Evolutionary conservation across 2,888 invertebrate species (phyloP).

Genomic region (Chrysolina haemoptera): DNA sequence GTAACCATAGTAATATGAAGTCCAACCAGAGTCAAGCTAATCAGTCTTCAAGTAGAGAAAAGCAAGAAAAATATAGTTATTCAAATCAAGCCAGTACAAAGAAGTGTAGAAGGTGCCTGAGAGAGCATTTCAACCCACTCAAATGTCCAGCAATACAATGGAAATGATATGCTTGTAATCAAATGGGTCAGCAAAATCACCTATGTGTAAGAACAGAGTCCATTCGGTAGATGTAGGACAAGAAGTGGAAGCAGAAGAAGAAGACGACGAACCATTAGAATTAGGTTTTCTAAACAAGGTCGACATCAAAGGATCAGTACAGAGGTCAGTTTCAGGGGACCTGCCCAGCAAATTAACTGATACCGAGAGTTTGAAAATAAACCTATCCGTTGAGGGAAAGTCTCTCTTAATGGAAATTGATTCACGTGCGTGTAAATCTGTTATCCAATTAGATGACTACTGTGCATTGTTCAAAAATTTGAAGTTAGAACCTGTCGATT

Average conservation of each 20-base stretch:
- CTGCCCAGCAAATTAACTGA: background rate
- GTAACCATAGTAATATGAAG: background rate
- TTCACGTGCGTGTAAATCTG: conserved; percentile 23
- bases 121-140: conserved; percentile 10
- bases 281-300: background rate
- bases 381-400: background rate
- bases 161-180: conserved; percentile 30
- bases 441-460: conserved; percentile 20
- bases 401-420: conserved; percentile 20
- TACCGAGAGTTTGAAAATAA: background rate
- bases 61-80: background rate
- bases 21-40: background rate
- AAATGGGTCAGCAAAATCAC: conserved; percentile 18
- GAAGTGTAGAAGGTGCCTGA: background rate
- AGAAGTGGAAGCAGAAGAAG: conserved; percentile 9
- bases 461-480: background rate
- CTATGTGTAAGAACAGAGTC: conserved; percentile 3
- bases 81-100: background rate
- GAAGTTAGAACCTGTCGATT: conserved; percentile 6
- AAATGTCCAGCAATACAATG: conserved; percentile 31
- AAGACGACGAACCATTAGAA: conserved; percentile 5
- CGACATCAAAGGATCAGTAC: accelerated
- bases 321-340: background rate
- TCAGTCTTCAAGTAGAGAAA: no score
- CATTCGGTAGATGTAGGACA: background rate